These are phyloP conservation scores for Phrynocephalus versicolor DNA, from an alignment of 2,113 vertebrate species.

Conservation along the genomic window DNA sequence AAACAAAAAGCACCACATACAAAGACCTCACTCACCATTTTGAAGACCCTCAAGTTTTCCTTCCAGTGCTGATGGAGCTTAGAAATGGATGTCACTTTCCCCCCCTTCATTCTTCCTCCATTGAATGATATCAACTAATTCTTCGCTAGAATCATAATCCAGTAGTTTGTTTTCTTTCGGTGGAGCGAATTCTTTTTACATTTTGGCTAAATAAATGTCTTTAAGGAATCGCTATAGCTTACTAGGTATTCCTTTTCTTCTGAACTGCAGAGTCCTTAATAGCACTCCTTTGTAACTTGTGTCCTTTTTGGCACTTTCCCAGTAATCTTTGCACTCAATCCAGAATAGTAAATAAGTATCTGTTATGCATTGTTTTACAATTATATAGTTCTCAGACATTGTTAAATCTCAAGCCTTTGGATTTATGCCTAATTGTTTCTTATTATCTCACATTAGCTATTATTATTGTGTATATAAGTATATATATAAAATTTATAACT, in stretches of 20 bases:
- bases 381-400: neutral
- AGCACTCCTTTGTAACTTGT: neutral
- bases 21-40: slow-evolving; percentile 46
- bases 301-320: too few relatives aligned
- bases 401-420: neutral
- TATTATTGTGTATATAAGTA: too few relatives aligned
- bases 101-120: neutral
- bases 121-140: neutral
- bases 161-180: neutral
- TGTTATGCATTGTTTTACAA: accelerated
- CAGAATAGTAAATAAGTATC: neutral
- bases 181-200: neutral
- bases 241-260: neutral
- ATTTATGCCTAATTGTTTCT: accelerated
- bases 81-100: neutral
- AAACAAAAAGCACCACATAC: neutral
- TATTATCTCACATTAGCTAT: slow-evolving; percentile 4
- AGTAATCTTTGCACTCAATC: neutral
- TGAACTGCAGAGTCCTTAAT: neutral
- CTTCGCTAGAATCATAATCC: neutral
- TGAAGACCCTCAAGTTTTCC: neutral
- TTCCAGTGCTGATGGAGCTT: neutral
- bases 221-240: neutral
- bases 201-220: neutral
- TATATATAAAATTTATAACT: too few relatives aligned